These are phyloP conservation scores for Eulemur mongoz DNA, from an alignment of 2,797 vertebrate genomes.

Conservation along the genomic window DNA sequence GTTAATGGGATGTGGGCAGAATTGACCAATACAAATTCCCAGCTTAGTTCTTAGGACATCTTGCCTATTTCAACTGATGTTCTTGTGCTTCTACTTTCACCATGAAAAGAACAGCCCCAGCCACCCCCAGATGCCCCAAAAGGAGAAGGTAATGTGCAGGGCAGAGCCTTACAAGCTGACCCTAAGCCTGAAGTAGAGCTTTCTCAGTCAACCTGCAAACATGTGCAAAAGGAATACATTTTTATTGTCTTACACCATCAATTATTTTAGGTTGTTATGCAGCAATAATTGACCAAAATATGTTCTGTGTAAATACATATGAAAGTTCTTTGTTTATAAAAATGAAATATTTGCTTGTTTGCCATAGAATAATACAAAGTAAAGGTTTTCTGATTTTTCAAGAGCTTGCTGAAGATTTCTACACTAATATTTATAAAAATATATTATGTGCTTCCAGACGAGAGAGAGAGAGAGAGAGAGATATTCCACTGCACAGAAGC, in stretches of 20 bases:
- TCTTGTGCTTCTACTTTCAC: background rate
- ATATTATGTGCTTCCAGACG: background rate
- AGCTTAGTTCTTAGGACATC: background rate
- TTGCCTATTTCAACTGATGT: background rate
- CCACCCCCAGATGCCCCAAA: background rate
- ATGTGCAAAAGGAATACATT: no score
- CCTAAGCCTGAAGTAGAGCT: background rate
- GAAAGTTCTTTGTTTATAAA: background rate
- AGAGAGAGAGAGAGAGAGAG: background rate
- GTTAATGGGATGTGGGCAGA: background rate
- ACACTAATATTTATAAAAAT: background rate
- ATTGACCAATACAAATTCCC: background rate
- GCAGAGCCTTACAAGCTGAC: fast-evolving
- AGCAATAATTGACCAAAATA: background rate
- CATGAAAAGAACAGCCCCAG: background rate
- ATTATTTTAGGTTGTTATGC: background rate
- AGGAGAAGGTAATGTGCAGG: background rate
- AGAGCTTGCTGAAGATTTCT: background rate
- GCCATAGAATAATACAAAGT: background rate
- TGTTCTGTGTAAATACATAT: background rate
- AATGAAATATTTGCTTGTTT: background rate
- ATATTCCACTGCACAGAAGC: background rate
- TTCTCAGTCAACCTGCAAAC: background rate
- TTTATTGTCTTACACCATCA: background rate
- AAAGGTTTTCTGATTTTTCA: background rate